phyloP scores from a whole-genome alignment of 92 coral and sea anemone species.

The Montipora capitata region DNA sequence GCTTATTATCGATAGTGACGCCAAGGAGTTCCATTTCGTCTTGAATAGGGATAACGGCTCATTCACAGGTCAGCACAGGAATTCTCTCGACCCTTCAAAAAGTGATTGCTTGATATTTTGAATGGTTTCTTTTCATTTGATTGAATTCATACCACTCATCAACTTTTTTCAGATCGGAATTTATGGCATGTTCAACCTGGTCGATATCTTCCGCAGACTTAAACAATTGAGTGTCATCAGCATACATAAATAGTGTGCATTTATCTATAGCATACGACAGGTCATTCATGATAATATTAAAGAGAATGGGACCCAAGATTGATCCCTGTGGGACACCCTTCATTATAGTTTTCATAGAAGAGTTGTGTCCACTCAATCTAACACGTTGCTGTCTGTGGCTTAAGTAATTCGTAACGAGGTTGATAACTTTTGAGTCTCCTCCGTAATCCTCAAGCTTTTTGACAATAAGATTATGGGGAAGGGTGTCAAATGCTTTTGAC shows the following conservation, averaged over 20 bases:
- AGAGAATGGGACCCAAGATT: slow-evolving; percentile 59
- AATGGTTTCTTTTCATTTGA: slow-evolving; percentile 52
- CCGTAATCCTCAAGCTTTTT: slow-evolving; percentile 34
- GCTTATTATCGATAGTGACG: slow-evolving; percentile 46
- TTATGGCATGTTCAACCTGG: slow-evolving; percentile 10
- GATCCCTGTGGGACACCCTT: slow-evolving; percentile 70
- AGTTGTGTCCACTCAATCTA: slow-evolving; percentile 17
- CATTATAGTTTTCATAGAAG: slow-evolving; percentile 22
- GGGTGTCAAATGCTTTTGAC: slow-evolving; percentile 61
- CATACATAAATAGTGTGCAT: too few relatives aligned
- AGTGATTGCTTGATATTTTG: slow-evolving; percentile 50
- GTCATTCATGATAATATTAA: slow-evolving; percentile 47
- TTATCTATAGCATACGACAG: too few relatives aligned
- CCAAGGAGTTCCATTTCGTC: slow-evolving; percentile 57
- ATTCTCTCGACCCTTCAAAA: slow-evolving; percentile 33
- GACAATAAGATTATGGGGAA: slow-evolving; percentile 59
- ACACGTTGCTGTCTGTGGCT: slow-evolving; percentile 48
- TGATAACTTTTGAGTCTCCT: slow-evolving; percentile 20
- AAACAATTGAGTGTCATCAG: too few relatives aligned
- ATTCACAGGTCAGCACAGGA: slow-evolving; percentile 49
- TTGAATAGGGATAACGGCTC: slow-evolving; percentile 22
- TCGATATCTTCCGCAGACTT: too few relatives aligned
- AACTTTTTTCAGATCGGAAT: slow-evolving; percentile 41
- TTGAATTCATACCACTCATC: slow-evolving; percentile 47
- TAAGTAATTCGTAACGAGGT: slow-evolving; percentile 40